phyloP scores from a whole-genome alignment of 2,113 vertebrate species.

The Accipiter cooperii region DNA sequence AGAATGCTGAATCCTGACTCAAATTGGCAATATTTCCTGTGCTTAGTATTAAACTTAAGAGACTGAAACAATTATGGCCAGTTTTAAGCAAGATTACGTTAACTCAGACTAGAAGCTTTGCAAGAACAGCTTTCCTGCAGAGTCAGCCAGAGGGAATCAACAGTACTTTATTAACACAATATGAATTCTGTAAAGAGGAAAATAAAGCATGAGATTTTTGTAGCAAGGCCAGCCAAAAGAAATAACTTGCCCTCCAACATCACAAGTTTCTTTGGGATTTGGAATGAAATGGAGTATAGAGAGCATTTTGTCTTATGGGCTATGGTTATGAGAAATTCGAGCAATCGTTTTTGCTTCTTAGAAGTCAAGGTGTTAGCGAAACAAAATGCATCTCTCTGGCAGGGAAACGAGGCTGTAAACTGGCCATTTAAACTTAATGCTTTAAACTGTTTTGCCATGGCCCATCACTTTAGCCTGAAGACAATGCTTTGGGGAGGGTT shows the following conservation, averaged over 20 bases:
- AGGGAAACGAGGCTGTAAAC: neutral
- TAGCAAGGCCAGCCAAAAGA: conserved; percentile 30
- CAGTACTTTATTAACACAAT: conserved; percentile 58
- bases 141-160: conserved; percentile 50
- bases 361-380: neutral
- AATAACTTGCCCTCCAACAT: conserved; percentile 43
- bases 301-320: neutral
- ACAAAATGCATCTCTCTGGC: neutral
- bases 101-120: conserved; percentile 38
- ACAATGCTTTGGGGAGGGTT: neutral
- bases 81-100: conserved; percentile 37
- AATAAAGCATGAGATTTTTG: conserved; percentile 33
- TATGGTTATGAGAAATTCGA: neutral
- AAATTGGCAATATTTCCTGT: conserved; percentile 3
- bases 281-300: neutral
- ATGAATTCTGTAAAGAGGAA: conserved; percentile 51
- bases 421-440: neutral
- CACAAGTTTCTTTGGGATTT: neutral
- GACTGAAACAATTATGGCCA: conserved; percentile 35
- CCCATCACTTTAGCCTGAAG: neutral
- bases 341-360: neutral
- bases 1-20: neutral
- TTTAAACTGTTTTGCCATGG: neutral
- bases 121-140: conserved; percentile 5
- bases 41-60: conserved; percentile 2